Percentiles rank a stretch among this genome's conserved stretches.
Conservation (phyloP, 1,140 invertebrate genomes). For the Aricia agestis region DNA sequence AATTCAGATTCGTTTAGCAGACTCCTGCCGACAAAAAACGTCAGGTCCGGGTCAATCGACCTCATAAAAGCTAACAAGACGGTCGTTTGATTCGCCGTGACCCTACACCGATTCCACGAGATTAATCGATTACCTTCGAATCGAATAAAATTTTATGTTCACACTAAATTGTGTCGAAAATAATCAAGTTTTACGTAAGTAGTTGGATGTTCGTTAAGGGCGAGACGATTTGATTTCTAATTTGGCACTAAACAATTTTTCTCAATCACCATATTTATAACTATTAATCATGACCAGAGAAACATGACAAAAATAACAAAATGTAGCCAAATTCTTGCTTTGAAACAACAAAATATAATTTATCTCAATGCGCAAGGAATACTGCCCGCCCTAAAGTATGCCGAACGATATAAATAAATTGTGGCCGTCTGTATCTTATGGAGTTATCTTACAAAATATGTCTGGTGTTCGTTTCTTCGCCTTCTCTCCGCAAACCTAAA, state of each 20-base stretch:
- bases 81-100: slow-evolving; percentile 4
- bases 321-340: too few species aligned
- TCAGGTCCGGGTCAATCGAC: slow-evolving; percentile 49
- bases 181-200: background rate
- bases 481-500: slow-evolving; percentile 32
- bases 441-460: slow-evolving; percentile 51
- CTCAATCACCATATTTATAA: background rate
- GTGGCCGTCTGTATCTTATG: slow-evolving; percentile 37
- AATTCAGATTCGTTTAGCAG: background rate
- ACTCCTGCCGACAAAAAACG: slow-evolving; percentile 1
- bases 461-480: slow-evolving; percentile 33
- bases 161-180: background rate
- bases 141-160: background rate
- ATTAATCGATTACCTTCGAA: slow-evolving; percentile 6
- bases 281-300: background rate
- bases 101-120: background rate
- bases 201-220: background rate
- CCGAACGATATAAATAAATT: slow-evolving; percentile 53
- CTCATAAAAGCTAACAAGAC: slow-evolving; percentile 20
- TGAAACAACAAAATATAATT: slow-evolving; percentile 13
- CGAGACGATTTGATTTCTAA: background rate
- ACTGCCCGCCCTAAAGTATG: slow-evolving; percentile 42
- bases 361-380: slow-evolving; percentile 49
- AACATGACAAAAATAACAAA: too few species aligned
- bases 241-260: background rate